These are phyloP conservation scores for Palythoa grandis DNA, from an alignment of 92 coral and sea anemone species.

Conservation along the genomic window DNA sequence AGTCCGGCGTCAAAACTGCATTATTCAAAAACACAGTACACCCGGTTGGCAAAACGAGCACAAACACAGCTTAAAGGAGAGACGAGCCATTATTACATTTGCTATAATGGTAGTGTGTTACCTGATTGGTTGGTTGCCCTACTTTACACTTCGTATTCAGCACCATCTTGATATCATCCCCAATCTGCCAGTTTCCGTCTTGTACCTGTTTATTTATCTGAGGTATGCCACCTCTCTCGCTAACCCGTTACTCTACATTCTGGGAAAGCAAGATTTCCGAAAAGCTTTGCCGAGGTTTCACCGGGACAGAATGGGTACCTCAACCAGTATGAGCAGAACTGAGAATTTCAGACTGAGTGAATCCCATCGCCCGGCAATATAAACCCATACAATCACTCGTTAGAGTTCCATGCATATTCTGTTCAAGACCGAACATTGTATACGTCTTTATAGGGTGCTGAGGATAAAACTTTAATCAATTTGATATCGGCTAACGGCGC, in stretches of 20 bases:
- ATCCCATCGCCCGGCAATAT: neutral
- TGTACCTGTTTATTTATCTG: constrained; percentile 42
- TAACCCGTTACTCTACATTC: constrained; percentile 79
- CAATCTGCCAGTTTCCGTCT: neutral
- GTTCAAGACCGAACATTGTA: too few relatives aligned
- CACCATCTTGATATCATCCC: neutral
- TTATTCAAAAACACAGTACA: constrained; percentile 39
- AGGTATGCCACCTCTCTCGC: constrained; percentile 72
- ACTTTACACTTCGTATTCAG: constrained; percentile 46
- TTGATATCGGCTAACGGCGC: too few relatives aligned
- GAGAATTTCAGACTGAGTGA: constrained; percentile 28
- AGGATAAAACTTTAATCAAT: too few relatives aligned
- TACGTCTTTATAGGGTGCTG: too few relatives aligned
- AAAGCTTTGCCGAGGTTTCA: constrained; percentile 48
- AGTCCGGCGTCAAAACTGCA: constrained; percentile 52
- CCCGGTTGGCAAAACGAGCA: constrained; percentile 31
- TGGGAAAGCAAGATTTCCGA: constrained; percentile 83
- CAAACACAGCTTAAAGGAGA: constrained; percentile 30
- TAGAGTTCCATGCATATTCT: too few relatives aligned
- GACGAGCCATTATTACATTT: constrained; percentile 50
- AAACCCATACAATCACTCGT: too few relatives aligned
- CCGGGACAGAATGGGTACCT: neutral
- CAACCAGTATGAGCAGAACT: constrained; percentile 20
- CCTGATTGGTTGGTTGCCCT: constrained; percentile 60
- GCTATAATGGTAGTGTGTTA: constrained; percentile 56